Base-by-base conservation (phyloP, 2,797 vertebrate species). In the Tympanoctomys barrerae region DNA sequence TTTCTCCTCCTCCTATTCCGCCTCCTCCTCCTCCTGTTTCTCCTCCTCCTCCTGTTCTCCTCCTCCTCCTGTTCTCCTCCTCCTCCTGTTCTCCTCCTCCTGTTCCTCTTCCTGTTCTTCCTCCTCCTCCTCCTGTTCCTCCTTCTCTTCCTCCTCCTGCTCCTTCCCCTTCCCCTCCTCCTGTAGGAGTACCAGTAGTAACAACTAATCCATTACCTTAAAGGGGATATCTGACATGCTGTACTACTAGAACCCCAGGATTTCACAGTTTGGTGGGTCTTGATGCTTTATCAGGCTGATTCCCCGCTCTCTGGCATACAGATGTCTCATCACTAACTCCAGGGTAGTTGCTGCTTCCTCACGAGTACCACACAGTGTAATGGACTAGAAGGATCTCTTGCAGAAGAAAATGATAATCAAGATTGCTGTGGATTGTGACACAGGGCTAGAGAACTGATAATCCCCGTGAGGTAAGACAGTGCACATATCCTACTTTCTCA, bases 21-120 rank as follows among this genome's bases (percentile, higher is more conserved):
- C n/a, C n/a, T n/a, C n/a, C n/a, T n/a, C n/a, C n/a, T n/a, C n/a
- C n/a, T n/a, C n/a, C n/a, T n/a, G n/a, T n/a, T n/a, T n/a, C n/a
- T n/a, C n/a, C n/a, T n/a, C n/a, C n/a, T n/a, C n/a, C n/a, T n/a
- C n/a, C n/a, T n/a, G n/a, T n/a, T n/a, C n/a, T n/a, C n/a, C n/a
- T n/a, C n/a, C n/a, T n/a, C n/a, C n/a, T n/a, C n/a, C n/a, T n/a
- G n/a, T n/a, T n/a, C n/a, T n/a, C n/a, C n/a, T n/a, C n/a, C n/a
- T n/a, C n/a, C n/a, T n/a, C n/a, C n/a, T n/a, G n/a, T n/a, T n/a
- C n/a, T n/a, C n/a, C 66, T 9, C 18, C 7, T 18, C 18, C 14
- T n/a, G 28, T 16, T n/a, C 5, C 68, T 9, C 18, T 2, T 19
- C 18, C 14, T n/a, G 14, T 16, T n/a, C 5, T 5, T 42, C 3